Percentiles rank a stretch among this genome's conserved stretches.
Evolutionary conservation across 2,888 invertebrate genomes (phyloP).

Genomic region (Osedax frankpressi): DNA sequence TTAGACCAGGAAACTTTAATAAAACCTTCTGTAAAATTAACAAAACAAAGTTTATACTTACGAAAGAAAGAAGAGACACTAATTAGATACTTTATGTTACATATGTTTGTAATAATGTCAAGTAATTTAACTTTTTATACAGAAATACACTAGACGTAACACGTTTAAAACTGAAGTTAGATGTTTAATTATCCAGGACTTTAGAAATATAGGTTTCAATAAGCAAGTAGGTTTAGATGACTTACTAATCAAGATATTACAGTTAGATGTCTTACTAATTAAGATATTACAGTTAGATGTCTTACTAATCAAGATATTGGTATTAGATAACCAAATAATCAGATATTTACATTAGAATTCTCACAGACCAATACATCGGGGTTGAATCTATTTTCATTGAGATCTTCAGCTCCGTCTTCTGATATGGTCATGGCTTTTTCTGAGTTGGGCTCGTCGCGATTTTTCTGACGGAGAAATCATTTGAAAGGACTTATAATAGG

Average conservation of each 20-base stretch:
- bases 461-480: conserved; percentile 56
- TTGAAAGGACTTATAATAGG: not conserved
- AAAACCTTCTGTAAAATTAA: conserved; percentile 55
- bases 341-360: no score
- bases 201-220: no score
- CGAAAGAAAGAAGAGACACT: not conserved
- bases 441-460: conserved; percentile 66
- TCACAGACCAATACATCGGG: conserved; percentile 26
- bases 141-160: not conserved
- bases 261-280: no score
- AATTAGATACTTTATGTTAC: no score
- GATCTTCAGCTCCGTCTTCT: conserved; percentile 33
- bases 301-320: no score
- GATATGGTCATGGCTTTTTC: conserved; percentile 61
- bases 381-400: conserved; percentile 59
- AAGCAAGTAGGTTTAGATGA: no score
- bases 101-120: no score
- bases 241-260: no score
- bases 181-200: no score
- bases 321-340: no score
- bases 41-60: not conserved
- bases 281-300: no score
- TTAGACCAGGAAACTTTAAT: conserved; percentile 75
- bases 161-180: no score
- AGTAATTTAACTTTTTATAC: not conserved